A percentile compares a stretch with the other conserved stretches of the same genome.
These are phyloP conservation scores for Lytechinus pictus DNA, from an alignment of 35 echinoderm and acorn worm species.

Conservation along the genomic window DNA sequence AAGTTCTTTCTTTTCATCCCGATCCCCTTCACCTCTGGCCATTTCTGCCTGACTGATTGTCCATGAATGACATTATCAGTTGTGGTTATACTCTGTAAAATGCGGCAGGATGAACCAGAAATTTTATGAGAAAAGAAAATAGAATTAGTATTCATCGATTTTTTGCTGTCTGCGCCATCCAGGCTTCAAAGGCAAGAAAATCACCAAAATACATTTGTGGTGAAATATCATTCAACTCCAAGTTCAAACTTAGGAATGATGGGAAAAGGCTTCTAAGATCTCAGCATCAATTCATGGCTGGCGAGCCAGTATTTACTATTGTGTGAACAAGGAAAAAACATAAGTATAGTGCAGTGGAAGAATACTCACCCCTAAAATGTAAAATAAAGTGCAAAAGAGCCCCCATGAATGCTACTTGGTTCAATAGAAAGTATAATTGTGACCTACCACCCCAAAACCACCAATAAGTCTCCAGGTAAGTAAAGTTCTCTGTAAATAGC, in stretches of 20 bases:
- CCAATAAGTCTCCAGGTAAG: no score
- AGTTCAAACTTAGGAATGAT: neutral
- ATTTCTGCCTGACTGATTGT: neutral
- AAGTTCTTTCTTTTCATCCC: neutral
- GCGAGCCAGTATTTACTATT: no score
- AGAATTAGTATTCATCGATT: neutral
- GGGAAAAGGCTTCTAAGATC: neutral
- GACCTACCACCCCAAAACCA: no score
- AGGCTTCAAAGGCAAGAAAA: neutral
- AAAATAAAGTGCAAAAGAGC: no score
- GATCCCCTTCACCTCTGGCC: neutral
- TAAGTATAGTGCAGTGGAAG: no score
- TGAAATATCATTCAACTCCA: neutral
- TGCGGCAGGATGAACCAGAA: neutral
- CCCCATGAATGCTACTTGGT: no score
- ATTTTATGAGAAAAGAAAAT: neutral
- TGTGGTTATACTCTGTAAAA: neutral
- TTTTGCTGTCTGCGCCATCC: constrained; percentile 4
- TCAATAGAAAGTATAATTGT: no score
- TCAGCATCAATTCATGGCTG: no score
- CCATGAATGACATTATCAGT: neutral
- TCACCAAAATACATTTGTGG: neutral
- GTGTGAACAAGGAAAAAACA: no score
- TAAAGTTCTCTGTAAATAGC: no score
- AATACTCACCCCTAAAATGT: no score